Evolutionary conservation across 2,888 invertebrate genomes (phyloP), one percentile per base, ranked within the genome.

Genomic region (Nasonovia ribisnigri): DNA sequence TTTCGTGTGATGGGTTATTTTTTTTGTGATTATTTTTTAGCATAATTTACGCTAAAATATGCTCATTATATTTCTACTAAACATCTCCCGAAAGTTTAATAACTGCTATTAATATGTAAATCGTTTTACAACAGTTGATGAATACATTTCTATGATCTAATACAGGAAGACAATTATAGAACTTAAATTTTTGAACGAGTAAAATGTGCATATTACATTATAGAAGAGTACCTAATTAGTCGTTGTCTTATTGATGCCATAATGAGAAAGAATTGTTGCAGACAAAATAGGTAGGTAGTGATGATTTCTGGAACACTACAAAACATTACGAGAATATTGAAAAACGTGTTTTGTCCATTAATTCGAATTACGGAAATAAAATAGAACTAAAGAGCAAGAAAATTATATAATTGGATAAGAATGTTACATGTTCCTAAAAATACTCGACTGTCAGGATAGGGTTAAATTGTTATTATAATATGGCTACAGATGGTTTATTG

Each of bases 391-490:
- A 77, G 36, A n/a, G 42, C 42, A 88, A 88, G 42, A 29, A 88
- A 88, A 88, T 36, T 1, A 20, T 89, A 43, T 60, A 89, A 89
- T 60, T 89, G 57, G 57, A 29, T 89, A 88, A 88, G 48, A 88
- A 36, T 54, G 24, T 88, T 57, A 43, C 16, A 26, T 43, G 42
- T 89, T 89, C 20, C 43, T 57, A 89, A 42, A 86, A 86, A n/a
- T 89, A 57, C 13, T 89, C 36, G 36, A 77, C 77, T 20, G 77
- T 77, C 77, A 20, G 77, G 20, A 77, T 36, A 20, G 77, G n/a
- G 42, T 24, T 89, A 43, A 57, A 88, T 54, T 29, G 16, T 86
- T 86, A 5, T 29, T 86, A 86, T 86, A 54, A 86, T 86, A 54
- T 20, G 26, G 42, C 77, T 77, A 57, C 89, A 89, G 57, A 60